Base-by-base conservation (phyloP, 2,113 vertebrate genomes). In the Athene cunicularia region DNA sequence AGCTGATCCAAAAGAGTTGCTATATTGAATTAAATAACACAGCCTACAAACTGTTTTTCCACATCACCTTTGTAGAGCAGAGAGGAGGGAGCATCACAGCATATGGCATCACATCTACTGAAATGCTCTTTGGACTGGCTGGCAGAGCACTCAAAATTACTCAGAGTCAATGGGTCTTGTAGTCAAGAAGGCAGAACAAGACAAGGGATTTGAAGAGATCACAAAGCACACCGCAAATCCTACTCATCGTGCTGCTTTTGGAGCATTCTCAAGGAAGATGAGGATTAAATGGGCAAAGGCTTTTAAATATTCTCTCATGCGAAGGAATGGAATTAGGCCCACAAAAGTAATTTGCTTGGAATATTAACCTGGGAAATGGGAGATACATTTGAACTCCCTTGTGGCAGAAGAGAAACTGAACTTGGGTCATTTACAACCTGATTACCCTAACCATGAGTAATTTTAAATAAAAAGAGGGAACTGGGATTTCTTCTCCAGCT, bases 301-400 rank as follows among this genome's bases (percentile, higher is more conserved):
- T 95, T 92, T 96, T 84, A 95, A 91, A 95, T 92, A 93, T 77
- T 93, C 94, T 97, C 94, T 81, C 88, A 75, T 79, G 91, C 0
- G 0, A 95, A 94, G 80, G 80, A 95, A 84, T 62, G 62, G 80
- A 96, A 96, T 86, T 72, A 82, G 87, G 70, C 77, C 77, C 90
- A 90, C 96, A 96, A 62, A 97, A 96, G 92, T 94, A 96, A 97
- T 97, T 97, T 97, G 74, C 95, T 80, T 93, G 84, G 81, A 95
- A 97, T 96, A 96, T 96, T 96, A 97, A 95, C 96, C 81, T 96
- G 96, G 92, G 96, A 96, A 96, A 93, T 39, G 66, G 81, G 93
- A 97, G 90, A 85, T 95, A 70, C 0, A 0, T 88, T 82, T 97
- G 84, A 95, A 93, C 56, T 95, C 96, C 90, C 90, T 72, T 35